phyloP scores from a whole-genome alignment of 1,140 invertebrate genomes.

The Drosophila sulfurigaster region DNA sequence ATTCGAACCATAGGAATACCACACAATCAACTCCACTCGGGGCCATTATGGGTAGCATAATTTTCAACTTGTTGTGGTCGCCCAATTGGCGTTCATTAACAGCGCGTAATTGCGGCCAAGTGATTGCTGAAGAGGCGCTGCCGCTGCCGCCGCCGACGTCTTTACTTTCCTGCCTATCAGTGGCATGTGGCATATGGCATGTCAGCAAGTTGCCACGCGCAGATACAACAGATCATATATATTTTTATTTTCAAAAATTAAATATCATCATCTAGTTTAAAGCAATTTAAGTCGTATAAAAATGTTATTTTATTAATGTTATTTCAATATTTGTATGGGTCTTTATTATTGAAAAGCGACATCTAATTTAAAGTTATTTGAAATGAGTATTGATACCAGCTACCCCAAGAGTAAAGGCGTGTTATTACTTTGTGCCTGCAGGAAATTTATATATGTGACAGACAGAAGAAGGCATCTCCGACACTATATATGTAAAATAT shows the following conservation, averaged over 20 bases:
- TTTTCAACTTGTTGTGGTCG: conserved; percentile 80
- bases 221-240: not conserved
- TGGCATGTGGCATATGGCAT: conserved; percentile 17
- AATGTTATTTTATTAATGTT: too few species aligned
- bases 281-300: not conserved
- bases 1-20: conserved; percentile 5
- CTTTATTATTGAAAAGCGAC: too few species aligned
- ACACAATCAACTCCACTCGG: conserved; percentile 20
- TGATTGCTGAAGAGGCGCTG: conserved; percentile 57
- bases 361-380: not conserved
- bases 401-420: too few species aligned
- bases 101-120: conserved; percentile 75
- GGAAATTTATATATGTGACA: too few species aligned
- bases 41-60: conserved; percentile 64
- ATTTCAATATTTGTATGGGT: too few species aligned
- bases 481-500: too few species aligned
- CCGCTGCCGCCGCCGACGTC: not conserved
- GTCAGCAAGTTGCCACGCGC: conserved; percentile 26
- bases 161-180: not conserved
- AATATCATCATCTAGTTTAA: too few species aligned
- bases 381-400: not conserved
- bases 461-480: too few species aligned
- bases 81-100: conserved; percentile 77
- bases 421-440: too few species aligned
- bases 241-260: too few species aligned